These are phyloP conservation scores for Dryococelus australis DNA, from an alignment of 2,888 invertebrate species.

Conservation along the genomic window DNA sequence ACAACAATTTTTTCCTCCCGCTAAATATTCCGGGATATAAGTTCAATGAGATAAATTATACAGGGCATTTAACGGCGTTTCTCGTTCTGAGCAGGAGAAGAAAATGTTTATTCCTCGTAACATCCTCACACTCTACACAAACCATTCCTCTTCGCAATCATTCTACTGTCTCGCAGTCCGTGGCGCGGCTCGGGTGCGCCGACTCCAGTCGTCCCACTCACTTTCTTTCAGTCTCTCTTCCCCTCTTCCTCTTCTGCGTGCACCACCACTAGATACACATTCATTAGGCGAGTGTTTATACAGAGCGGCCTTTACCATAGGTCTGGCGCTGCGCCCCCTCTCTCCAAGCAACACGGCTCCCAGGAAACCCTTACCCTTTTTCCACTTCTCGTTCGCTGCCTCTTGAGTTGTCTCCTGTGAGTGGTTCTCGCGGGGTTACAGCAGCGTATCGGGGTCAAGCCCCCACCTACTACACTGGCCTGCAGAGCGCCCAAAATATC, in stretches of 20 bases:
- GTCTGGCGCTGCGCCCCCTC: background rate
- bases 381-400: background rate
- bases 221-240: background rate
- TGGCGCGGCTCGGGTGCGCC: background rate
- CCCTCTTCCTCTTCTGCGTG: background rate
- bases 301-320: constrained; percentile 3
- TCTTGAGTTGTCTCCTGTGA: background rate
- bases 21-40: background rate
- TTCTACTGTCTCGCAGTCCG: background rate
- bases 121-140: background rate
- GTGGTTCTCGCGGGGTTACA: background rate
- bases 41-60: background rate
- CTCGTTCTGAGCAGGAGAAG: background rate
- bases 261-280: background rate
- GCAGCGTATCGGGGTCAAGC: background rate
- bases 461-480: background rate
- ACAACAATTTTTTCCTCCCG: background rate
- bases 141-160: background rate
- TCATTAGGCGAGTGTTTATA: constrained; percentile 9
- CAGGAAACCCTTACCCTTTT: background rate
- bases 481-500: no score
- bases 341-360: background rate
- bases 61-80: background rate
- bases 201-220: background rate
- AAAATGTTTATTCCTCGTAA: background rate